Conservation (phyloP, 35 echinoderm and acorn worm genomes). For the Chiridota heheva region DNA sequence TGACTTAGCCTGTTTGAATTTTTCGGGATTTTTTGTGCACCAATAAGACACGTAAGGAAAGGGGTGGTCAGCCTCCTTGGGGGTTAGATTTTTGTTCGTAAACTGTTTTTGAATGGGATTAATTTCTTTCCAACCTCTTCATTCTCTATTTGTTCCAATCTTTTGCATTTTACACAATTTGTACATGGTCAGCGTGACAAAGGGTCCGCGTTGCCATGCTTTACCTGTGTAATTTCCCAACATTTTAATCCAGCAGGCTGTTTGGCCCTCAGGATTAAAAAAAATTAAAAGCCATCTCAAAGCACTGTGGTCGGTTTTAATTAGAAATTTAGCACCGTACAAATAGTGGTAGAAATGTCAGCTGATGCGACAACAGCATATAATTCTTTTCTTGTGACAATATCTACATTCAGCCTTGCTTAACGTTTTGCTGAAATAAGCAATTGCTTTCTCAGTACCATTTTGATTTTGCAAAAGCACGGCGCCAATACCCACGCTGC, state of each 20-base stretch:
- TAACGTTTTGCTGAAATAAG: conserved; percentile 30
- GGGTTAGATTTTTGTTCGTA: too few species aligned
- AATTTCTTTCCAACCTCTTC: too few species aligned
- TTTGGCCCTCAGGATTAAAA: not conserved
- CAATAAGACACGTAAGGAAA: too few species aligned
- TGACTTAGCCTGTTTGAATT: too few species aligned
- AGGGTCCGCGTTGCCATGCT: too few species aligned
- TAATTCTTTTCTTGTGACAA: not conserved
- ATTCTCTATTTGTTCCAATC: too few species aligned
- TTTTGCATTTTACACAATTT: too few species aligned
- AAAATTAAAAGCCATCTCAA: conserved; percentile 17
- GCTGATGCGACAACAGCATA: not conserved
- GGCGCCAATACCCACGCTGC: not conserved
- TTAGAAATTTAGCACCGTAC: not conserved
- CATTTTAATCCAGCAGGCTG: not conserved
- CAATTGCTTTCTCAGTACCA: conserved; percentile 32
- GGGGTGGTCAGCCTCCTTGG: too few species aligned
- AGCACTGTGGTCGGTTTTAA: not conserved
- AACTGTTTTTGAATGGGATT: too few species aligned
- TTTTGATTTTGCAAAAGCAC: conserved; percentile 16
- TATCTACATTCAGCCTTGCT: not conserved
- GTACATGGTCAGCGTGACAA: too few species aligned
- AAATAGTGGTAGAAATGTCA: conserved; percentile 28
- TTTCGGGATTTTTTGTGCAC: too few species aligned
- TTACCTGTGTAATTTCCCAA: conserved; percentile 5